Evolutionary conservation across 2,888 invertebrate species (phyloP).

Genomic region (Syritta pipiens): DNA sequence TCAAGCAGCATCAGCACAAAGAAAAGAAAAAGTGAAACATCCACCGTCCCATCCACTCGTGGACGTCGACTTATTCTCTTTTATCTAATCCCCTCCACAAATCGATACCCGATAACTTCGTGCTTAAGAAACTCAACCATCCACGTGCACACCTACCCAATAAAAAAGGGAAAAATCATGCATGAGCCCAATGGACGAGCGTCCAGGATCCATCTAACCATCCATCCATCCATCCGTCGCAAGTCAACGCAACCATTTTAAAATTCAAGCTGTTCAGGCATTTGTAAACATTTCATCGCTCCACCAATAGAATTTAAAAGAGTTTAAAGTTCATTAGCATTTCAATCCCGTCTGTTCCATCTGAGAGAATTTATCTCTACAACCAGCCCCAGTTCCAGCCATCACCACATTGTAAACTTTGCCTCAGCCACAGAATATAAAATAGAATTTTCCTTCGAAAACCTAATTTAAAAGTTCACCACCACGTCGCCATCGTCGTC

Average conservation of each 20-base stretch:
- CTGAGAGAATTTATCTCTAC: background rate
- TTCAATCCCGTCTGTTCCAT: conserved; percentile 42
- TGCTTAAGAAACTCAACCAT: background rate
- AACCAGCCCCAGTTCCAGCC: conserved; percentile 20
- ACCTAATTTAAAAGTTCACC: conserved; percentile 63
- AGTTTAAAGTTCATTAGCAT: conserved; percentile 39
- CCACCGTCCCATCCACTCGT: too few relatives aligned
- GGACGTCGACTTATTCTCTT: too few relatives aligned
- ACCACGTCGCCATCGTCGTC: too few relatives aligned
- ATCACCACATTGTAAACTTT: conserved; percentile 58
- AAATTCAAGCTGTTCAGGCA: conserved; percentile 31
- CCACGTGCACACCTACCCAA: conserved; percentile 8
- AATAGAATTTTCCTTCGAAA: conserved; percentile 35
- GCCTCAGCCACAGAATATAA: conserved; percentile 51
- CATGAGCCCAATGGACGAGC: conserved; percentile 4
- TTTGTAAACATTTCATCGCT: conserved; percentile 41
- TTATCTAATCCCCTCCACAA: background rate
- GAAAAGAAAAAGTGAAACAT: too few relatives aligned
- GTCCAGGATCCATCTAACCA: background rate
- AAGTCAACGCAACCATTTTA: background rate
- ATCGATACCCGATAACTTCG: background rate
- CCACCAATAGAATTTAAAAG: conserved; percentile 32
- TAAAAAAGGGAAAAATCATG: conserved; percentile 1
- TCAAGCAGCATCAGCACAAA: too few relatives aligned
- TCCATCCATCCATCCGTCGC: background rate